These are phyloP conservation scores for Kryphioiulus occultus DNA, from an alignment of 2,888 invertebrate genomes.

Conservation along the genomic window DNA sequence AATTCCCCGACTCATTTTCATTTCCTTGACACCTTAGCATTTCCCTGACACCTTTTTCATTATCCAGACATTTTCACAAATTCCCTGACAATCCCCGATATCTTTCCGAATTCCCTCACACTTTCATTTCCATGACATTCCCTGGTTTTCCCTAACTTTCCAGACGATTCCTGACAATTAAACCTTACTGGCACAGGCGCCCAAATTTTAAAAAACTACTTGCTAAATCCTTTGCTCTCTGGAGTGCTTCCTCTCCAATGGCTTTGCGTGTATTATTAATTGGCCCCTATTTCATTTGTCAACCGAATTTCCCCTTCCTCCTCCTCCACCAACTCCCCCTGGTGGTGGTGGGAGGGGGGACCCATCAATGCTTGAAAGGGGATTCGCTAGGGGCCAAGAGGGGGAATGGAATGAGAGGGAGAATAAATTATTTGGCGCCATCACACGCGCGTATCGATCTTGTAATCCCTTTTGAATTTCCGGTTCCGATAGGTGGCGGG, in stretches of 20 bases:
- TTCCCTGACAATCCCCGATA: too few species aligned
- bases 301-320: not conserved
- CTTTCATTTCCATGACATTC: too few species aligned
- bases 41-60: too few species aligned
- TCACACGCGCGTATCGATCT: not conserved
- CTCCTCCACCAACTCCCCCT: not conserved
- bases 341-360: not conserved
- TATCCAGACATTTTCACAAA: too few species aligned
- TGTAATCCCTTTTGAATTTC: constrained; percentile 35
- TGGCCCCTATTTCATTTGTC: constrained; percentile 40
- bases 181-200: not conserved
- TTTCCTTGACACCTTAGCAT: too few species aligned
- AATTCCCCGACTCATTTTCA: too few species aligned
- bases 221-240: constrained; percentile 12
- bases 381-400: not conserved
- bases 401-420: not conserved
- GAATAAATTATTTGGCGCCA: constrained; percentile 40
- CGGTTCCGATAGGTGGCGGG: constrained; percentile 13
- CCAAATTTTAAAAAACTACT: not conserved
- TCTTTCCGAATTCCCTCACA: too few species aligned
- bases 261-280: constrained; percentile 35
- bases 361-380: not conserved
- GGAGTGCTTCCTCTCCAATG: not conserved
- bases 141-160: too few species aligned
- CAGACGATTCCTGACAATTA: too few species aligned